Percentiles rank a stretch among this genome's conserved stretches.
These are phyloP conservation scores for Echeneis naucrates DNA, from an alignment of 2,797 vertebrate genomes.

Conservation along the genomic window DNA sequence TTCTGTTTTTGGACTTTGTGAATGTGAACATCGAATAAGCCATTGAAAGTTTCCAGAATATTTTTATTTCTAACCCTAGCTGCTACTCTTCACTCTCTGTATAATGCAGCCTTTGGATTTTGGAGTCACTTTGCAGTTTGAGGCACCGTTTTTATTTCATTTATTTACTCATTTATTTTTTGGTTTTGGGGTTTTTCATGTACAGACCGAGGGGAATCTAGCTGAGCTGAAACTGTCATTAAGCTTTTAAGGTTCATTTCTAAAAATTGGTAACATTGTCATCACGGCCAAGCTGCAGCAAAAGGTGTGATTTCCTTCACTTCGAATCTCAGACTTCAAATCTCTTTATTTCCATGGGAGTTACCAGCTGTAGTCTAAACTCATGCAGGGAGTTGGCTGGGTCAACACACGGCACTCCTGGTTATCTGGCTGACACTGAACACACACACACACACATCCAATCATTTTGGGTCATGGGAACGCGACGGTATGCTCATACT, in stretches of 20 bases:
- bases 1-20: neutral
- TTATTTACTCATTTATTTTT: too few species aligned
- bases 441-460: conserved; percentile 67
- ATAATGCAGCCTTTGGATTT: neutral
- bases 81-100: neutral
- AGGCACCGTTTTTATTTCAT: too few species aligned
- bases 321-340: neutral
- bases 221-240: neutral
- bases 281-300: neutral
- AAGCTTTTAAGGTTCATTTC: neutral
- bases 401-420: conserved; percentile 60
- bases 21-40: neutral
- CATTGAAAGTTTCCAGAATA: neutral
- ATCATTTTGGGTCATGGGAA: conserved; percentile 82
- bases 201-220: neutral
- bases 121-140: neutral
- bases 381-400: conserved; percentile 55
- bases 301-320: conserved; percentile 17
- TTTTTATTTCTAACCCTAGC: neutral
- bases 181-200: neutral
- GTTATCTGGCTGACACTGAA: conserved; percentile 71
- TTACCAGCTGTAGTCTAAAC: conserved; percentile 54
- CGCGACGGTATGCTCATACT: conserved; percentile 62
- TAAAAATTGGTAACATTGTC: neutral
- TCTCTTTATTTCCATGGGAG: conserved; percentile 22